Conservation (phyloP, 2,888 invertebrate genomes). For the Salticus scenicus region DNA sequence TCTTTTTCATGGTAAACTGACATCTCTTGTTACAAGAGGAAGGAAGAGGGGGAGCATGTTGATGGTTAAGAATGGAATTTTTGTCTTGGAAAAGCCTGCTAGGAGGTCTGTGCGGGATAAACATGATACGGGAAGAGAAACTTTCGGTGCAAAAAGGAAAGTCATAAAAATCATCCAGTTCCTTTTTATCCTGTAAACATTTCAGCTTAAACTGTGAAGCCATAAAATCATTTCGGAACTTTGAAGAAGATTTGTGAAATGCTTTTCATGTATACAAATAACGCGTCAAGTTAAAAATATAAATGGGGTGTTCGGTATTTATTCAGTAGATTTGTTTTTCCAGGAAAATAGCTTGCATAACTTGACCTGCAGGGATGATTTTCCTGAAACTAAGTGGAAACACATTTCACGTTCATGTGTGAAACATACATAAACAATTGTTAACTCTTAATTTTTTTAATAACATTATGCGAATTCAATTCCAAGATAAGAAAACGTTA, state of each 20-base stretch:
- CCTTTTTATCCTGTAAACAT: not conserved
- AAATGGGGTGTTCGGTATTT: not conserved
- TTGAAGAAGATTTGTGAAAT: constrained; percentile 11
- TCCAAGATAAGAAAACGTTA: no score
- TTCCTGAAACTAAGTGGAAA: no score
- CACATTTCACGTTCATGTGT: no score
- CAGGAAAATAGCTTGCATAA: no score
- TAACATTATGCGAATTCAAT: no score
- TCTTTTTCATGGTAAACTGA: not conserved
- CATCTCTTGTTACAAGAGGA: not conserved
- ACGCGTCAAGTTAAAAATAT: not conserved
- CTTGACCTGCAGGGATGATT: no score
- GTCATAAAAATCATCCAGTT: not conserved
- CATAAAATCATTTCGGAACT: constrained; percentile 14
- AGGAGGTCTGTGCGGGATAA: constrained; percentile 4
- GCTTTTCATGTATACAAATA: constrained; percentile 6
- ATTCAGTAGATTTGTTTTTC: not conserved
- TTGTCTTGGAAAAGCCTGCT: not conserved
- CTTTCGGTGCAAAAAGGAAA: not conserved
- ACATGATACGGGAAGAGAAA: constrained; percentile 6
- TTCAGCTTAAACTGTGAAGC: constrained; percentile 9
- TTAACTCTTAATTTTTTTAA: no score
- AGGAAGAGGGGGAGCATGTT: not conserved
- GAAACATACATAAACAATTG: no score
- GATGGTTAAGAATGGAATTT: constrained; percentile 2